Evolutionary conservation across 2,888 invertebrate genomes (phyloP), one percentile per base, ranked within the genome.

Genomic region (Tipula confusa): DNA sequence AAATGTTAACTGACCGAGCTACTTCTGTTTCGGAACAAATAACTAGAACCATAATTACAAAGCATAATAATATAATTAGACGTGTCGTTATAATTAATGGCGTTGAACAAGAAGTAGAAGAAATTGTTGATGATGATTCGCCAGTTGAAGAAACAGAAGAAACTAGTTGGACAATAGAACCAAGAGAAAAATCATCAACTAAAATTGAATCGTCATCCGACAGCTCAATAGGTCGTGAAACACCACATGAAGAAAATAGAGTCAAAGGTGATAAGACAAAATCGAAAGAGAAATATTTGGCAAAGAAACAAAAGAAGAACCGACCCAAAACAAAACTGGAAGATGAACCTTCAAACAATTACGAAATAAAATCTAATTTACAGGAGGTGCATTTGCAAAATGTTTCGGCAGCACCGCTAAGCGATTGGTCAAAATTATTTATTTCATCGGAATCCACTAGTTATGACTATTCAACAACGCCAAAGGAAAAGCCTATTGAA

Each of bases 101-200:
- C 0, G 94, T 95, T 89, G 96, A 96, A 89, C 94, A 94, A 84
- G 92, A 95, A 0, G 94, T 94, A 6, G 96, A 96, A 89, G 96
- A 96, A 90, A 89, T 96, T 0, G 91, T 96, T 79, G 96, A 96
- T 87, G 96, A 64, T 24, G 64, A 24, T 24, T 64, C 64, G 3
- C 24, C 24, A 64, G 24, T 24, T 24, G 64, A 64, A 64, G 64
- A 64, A 6, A 18, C 15, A 11, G 64, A 64, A n/a, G 48, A 48
- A 7, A 48, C 1, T 18, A 24, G 24, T 64, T 64, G 64, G 64
- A 24, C 24, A 24, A 64, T 64, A 64, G 64, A 64, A 64, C 0
- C 9, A 24, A 24, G 24, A 9, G 64, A 64, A 64, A 64, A 11
- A 24, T 24, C 24, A 24, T 1, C 9, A 64, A 18, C 64, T 7